Evolutionary conservation across 2,797 vertebrate genomes (phyloP), one percentile per base, ranked within the genome.

Genomic region (Acanthornis magna): DNA sequence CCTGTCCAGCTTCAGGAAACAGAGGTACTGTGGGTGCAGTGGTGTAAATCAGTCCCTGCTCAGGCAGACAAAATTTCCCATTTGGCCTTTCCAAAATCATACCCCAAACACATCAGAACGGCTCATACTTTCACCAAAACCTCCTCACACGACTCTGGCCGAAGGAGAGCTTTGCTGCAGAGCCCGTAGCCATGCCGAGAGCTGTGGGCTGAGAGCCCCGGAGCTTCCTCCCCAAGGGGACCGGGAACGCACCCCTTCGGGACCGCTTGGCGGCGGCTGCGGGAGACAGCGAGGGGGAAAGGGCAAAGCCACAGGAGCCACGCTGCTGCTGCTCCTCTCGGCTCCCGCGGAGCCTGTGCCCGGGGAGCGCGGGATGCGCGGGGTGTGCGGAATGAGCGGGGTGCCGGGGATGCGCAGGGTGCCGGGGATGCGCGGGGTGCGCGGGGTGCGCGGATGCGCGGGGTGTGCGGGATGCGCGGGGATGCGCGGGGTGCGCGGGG

Each of bases 181-280:
- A 51, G 45, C 30, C 17, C 10, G 16, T 5, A 13, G 51, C n/a
- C 20, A 0, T 1, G 40, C 30, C 9, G 11, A 15, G 14, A 25
- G 21, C 45, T n/a, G 54, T 4, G 25, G 27, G 26, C 16, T 3
- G 43, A n/a, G 32, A 40, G 34, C 16, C 43, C 36, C 21, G 2
- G 20, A 7, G 21, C 13, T 1, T 22, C 7, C 11, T 23, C 40
- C 10, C 2, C 3, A 7, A 6, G 43, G 38, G 42, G 17, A 9
- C 47, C 51, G 22, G 29, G 47, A 27, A 16, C 0, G 2, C 66
- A 3, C 2, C 10, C 3, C 43, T 18, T n/a, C 10, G 0, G 4
- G 7, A 2, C 38, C 2, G 6, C 34, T 32, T 21, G 10, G 22
- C 19, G 36, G 22, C 6, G 13, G 7, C 51, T 1, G 34, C 8